Percentiles rank a stretch among this genome's conserved stretches.
These are phyloP conservation scores for Pocillopora grandis DNA, from an alignment of 92 coral and sea anemone species.

Conservation along the genomic window DNA sequence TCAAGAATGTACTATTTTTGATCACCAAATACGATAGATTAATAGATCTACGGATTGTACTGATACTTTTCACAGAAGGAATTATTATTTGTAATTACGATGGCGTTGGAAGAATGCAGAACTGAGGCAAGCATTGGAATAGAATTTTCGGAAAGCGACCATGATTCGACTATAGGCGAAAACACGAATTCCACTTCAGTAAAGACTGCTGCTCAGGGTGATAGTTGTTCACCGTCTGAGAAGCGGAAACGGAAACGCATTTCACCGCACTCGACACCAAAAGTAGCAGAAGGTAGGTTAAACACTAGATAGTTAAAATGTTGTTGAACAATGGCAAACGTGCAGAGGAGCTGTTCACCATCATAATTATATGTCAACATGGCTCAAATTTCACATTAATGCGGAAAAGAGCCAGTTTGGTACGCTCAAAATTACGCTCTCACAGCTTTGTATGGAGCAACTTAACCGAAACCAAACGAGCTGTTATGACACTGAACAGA, in stretches of 20 bases:
- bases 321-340: too few species aligned
- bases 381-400: too few species aligned
- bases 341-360: too few species aligned
- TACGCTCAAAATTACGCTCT: too few species aligned
- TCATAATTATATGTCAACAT: too few species aligned
- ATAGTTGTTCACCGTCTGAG: constrained; percentile 56
- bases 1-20: constrained; percentile 14
- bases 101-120: constrained; percentile 75
- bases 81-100: constrained; percentile 1
- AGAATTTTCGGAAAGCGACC: constrained; percentile 58
- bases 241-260: constrained; percentile 74
- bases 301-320: too few species aligned
- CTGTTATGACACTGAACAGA: neutral
- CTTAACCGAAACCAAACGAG: neutral
- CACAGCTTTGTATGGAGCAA: too few species aligned
- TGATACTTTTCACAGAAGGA: neutral
- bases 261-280: constrained; percentile 86
- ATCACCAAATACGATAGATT: neutral
- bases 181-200: constrained; percentile 42
- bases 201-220: constrained; percentile 46
- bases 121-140: constrained; percentile 86
- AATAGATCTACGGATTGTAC: neutral
- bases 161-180: constrained; percentile 43
- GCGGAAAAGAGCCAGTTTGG: too few species aligned
- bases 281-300: constrained; percentile 71